These are phyloP conservation scores for Macaria liturata DNA, from an alignment of 2,888 invertebrate genomes.

Conservation along the genomic window DNA sequence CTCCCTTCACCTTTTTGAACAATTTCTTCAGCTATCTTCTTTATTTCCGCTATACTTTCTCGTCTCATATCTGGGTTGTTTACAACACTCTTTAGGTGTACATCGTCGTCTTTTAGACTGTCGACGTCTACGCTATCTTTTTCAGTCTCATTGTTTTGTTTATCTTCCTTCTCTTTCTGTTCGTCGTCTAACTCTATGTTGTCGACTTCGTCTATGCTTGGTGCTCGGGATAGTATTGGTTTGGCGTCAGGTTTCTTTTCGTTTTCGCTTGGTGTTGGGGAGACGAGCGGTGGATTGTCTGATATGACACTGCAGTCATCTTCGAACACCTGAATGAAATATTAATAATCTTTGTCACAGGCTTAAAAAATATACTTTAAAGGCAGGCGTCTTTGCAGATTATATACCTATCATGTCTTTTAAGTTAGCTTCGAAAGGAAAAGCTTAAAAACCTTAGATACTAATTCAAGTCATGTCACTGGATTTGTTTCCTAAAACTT, in stretches of 20 bases:
- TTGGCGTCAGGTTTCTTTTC: conserved; percentile 65
- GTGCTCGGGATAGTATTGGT: conserved; percentile 70
- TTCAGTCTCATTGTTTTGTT: conserved; percentile 82
- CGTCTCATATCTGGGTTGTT: conserved; percentile 75
- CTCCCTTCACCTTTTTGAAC: conserved; percentile 79
- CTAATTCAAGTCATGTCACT: no score
- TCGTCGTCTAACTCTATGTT: conserved; percentile 73
- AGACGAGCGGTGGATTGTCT: conserved; percentile 78
- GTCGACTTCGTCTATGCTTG: conserved; percentile 77
- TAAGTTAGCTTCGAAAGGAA: no score
- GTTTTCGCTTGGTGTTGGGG: conserved; percentile 75
- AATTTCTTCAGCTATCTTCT: conserved; percentile 73
- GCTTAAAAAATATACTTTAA: no score
- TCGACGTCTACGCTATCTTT: conserved; percentile 79
- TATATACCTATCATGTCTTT: no score
- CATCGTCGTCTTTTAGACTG: conserved; percentile 75
- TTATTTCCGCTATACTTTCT: conserved; percentile 78
- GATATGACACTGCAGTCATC: conserved; percentile 83
- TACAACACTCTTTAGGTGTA: conserved; percentile 70
- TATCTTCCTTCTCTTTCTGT: conserved; percentile 60
- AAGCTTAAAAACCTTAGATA: no score
- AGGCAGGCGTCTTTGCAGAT: no score
- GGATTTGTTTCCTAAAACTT: no score
- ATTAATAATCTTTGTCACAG: no score
- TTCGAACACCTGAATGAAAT: conserved; percentile 74